A percentile compares a stretch with the other conserved stretches of the same genome.
These are phyloP conservation scores for Scyliorhinus canicula DNA, from an alignment of 2,797 vertebrate genomes.

Conservation along the genomic window DNA sequence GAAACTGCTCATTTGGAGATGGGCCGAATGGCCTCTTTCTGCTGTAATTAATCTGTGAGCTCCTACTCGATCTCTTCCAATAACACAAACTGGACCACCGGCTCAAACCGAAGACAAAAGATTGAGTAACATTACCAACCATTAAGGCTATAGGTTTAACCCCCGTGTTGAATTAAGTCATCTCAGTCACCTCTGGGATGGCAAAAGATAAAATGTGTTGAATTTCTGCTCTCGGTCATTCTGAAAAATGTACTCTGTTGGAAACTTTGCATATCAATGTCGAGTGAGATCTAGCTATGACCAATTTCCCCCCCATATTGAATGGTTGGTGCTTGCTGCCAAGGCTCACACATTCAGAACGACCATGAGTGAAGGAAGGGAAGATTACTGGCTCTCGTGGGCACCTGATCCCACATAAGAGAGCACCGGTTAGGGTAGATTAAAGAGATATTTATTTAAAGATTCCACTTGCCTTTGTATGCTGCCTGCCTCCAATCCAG, in stretches of 20 bases:
- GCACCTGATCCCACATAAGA: background rate
- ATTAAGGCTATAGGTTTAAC: background rate
- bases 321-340: background rate
- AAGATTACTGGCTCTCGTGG: background rate
- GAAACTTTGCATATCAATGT: background rate
- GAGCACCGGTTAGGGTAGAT: background rate
- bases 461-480: background rate
- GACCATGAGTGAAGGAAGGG: background rate
- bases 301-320: too few relatives aligned
- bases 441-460: background rate
- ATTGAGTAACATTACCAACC: background rate
- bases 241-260: background rate
- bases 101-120: background rate
- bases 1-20: too few relatives aligned
- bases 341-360: background rate
- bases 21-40: too few relatives aligned
- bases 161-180: too few relatives aligned
- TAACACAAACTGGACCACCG: background rate
- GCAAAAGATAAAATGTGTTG: background rate
- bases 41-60: background rate
- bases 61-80: background rate
- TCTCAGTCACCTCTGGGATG: background rate
- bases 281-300: background rate
- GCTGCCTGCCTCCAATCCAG: background rate
- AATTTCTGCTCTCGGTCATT: background rate